Evolutionary conservation across 2,888 invertebrate species (phyloP).

Genomic region (Aporophyla nigra): DNA sequence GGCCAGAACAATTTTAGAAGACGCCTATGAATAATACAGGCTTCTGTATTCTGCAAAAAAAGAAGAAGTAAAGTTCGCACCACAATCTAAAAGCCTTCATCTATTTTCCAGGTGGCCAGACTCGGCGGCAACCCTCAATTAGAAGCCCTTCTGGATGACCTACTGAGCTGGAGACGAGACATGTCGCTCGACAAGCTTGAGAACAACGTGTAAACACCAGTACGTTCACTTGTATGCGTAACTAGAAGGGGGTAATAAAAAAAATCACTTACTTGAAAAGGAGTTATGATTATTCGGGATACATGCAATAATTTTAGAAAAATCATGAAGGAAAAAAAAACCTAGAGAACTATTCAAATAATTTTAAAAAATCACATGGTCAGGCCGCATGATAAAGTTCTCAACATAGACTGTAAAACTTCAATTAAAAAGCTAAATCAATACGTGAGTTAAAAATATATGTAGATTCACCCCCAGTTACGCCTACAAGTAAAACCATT

Average conservation of each 20-base stretch:
- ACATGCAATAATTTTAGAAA: constrained; percentile 19
- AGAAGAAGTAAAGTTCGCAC: neutral
- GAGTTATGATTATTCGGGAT: constrained; percentile 4
- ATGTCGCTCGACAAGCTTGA: constrained; percentile 59
- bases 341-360: neutral
- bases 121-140: constrained; percentile 96
- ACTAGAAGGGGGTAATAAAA: neutral
- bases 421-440: neutral
- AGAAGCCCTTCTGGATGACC: constrained; percentile 94
- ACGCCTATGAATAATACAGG: neutral
- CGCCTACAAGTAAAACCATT: constrained; percentile 30
- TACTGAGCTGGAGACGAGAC: constrained; percentile 91
- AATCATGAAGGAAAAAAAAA: neutral
- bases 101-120: constrained; percentile 87
- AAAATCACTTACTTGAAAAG: neutral
- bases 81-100: neutral
- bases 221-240: constrained; percentile 33
- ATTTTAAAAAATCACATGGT: neutral
- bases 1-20: neutral
- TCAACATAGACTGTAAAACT: neutral
- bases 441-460: neutral
- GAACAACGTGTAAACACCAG: constrained; percentile 65
- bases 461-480: constrained; percentile 39
- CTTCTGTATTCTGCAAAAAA: neutral
- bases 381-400: neutral